Base-by-base conservation (phyloP, 2,113 vertebrate species). In the Solea solea region DNA sequence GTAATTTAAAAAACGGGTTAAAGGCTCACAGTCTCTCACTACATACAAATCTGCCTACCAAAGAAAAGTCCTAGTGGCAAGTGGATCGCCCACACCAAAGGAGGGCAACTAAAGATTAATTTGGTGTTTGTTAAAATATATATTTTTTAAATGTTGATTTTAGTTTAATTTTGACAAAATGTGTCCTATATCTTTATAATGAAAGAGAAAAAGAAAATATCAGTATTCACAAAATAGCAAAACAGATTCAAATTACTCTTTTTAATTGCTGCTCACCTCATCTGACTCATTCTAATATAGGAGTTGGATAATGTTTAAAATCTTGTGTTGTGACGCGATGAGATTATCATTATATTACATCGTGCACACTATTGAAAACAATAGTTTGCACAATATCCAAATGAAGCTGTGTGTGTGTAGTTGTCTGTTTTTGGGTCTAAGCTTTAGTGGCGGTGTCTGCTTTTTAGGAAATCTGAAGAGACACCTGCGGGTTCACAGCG, bases 401-500 rank as follows among this genome's bases (percentile, higher is more conserved):
- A 34, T 6, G 34, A 11, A 9, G 42, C 10, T 44, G 8, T 44
- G 42, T 44, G 42, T 44, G 42, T 4, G 42, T 44, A 8, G 10
- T 44, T 44, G 42, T 11, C 2, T 44, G 1, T 9, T 44, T 44
- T 44, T 44, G 1, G 42, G 8, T 44, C 34, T 34, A 34, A 34
- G 34, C 34, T 34, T 34, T 8, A 58, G 13, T 55, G 5, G 8
- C 52, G 42, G 7, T 63, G 7, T 64, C 0, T 77, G 68, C 16
- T 21, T 61, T 80, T 0, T 82, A 99, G 98, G 98, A 34, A 99
- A 99, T 92, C 92, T 99, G 61, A 99, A 99, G 87, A 93, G 98
- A 56, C 97, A 99, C 82, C 92, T 98, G 58, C 95, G 97, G 12
- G 98, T 98, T 73, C 98, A 99, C 93, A 98, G 97, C 0, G 98